These are phyloP conservation scores for Ostrea denselamellosa DNA, from an alignment of 1,140 invertebrate species.

Conservation along the genomic window DNA sequence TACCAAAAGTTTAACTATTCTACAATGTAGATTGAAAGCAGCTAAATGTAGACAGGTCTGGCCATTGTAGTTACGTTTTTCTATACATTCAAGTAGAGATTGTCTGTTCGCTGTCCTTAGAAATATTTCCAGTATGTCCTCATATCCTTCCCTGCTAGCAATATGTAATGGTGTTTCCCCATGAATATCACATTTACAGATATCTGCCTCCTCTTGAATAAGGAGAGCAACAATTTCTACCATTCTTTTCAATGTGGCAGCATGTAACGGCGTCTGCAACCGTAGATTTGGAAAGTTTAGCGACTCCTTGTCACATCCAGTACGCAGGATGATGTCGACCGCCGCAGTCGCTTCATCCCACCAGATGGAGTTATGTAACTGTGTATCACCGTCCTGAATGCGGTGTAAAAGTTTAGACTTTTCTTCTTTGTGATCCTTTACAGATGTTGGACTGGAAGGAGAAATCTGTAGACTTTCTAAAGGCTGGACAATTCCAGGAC, in stretches of 20 bases:
- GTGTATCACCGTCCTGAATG: conserved; percentile 47
- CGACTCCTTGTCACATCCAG: conserved; percentile 43
- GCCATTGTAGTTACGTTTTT: neutral
- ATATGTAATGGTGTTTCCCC: conserved; percentile 66
- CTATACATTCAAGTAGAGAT: neutral
- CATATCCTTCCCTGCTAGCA: conserved; percentile 81
- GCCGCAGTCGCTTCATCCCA: conserved; percentile 24
- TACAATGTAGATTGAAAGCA: neutral
- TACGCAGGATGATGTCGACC: conserved; percentile 43
- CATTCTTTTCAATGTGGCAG: conserved; percentile 54
- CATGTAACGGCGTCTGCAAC: conserved; percentile 61
- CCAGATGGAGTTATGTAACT: conserved; percentile 54
- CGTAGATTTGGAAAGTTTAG: conserved; percentile 58
- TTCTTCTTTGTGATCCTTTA: neutral
- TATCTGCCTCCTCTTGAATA: conserved; percentile 76
- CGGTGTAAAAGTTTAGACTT: neutral
- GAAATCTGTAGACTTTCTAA: neutral
- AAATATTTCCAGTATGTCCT: conserved; percentile 80
- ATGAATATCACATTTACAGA: conserved; percentile 57
- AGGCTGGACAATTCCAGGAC: neutral
- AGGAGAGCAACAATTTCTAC: conserved; percentile 41
- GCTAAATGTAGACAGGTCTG: neutral
- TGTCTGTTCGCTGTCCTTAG: neutral
- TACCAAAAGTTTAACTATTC: neutral
- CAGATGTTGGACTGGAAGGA: neutral